Evolutionary conservation across 2,113 vertebrate genomes (phyloP).

Genomic region (Pipra filicauda): DNA sequence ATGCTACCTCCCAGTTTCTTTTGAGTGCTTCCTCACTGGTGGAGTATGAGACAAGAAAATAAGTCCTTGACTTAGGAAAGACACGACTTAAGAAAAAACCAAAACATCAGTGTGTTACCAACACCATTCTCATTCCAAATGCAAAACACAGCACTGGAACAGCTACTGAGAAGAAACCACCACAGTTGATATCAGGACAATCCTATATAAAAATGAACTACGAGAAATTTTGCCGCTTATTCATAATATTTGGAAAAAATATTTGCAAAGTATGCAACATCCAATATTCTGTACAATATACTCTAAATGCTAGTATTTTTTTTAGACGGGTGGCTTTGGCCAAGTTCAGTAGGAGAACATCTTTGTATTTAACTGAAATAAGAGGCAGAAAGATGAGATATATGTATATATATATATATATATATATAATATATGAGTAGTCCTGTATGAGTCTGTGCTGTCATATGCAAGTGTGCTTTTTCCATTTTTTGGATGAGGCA

Average conservation of each 20-base stretch:
- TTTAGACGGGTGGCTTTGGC: background rate
- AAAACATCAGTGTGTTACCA: background rate
- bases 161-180: background rate
- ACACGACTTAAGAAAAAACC: background rate
- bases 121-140: background rate
- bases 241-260: background rate
- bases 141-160: background rate
- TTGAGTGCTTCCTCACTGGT: background rate
- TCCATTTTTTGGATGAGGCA: background rate
- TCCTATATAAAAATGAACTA: background rate
- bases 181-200: background rate
- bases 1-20: background rate
- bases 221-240: background rate
- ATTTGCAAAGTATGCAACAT: background rate
- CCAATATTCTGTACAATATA: background rate
- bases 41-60: background rate
- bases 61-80: background rate
- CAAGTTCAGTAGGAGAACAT: background rate
- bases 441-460: background rate
- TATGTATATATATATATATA: too few relatives aligned
- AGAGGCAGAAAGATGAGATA: background rate
- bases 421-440: background rate
- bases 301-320: background rate
- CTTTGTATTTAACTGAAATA: background rate
- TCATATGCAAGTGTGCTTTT: background rate